Evolutionary conservation across 2,797 vertebrate species (phyloP), one percentile per base, ranked within the genome.

Genomic region (Halcyon smyrnensis): DNA sequence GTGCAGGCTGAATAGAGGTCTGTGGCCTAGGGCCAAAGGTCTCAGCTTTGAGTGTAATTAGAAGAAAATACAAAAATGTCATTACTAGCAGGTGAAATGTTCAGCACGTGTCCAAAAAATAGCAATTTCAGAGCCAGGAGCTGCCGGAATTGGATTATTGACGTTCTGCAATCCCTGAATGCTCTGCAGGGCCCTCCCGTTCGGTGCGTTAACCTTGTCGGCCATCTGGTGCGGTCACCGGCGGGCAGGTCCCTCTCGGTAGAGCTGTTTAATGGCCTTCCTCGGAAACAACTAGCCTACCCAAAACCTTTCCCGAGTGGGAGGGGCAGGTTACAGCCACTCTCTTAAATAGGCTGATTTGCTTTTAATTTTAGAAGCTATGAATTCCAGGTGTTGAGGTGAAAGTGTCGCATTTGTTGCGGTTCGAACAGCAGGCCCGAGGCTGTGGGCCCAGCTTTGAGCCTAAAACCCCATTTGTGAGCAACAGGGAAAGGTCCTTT

Each of bases 41-140:
- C 97, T 97, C 96, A 97, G 98, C 97, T 98, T 97, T 96, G 97
- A 96, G 93, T 97, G 97, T 97, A 98, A 98, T 98, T 98, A 96
- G 97, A 97, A 98, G 97, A 97, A 98, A 98, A 98, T 98, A 98
- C 98, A 97, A 97, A 98, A 98, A 98, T 98, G 98, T 98, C 98
- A 98, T 98, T 98, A 98, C 97, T 98, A 98, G 98, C 98, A 98
- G 97, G 98, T 98, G 98, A 98, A 98, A 97, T 98, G 97, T 98
- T 96, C 94, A 98, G 98, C 98, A 98, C 97, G 98, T 98, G 98
- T 98, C 97, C 68, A 78, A 95, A 97, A 98, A 97, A 97, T 97
- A 98, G 97, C 97, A 98, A 98, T 98, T 98, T 97, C 87, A 79
- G 98, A 97, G 96, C 97, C 81, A 69, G 93, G 95, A 97, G 97